Evolutionary conservation across 2,797 vertebrate species (phyloP).

Genomic region (Champsocephalus gunnari): DNA sequence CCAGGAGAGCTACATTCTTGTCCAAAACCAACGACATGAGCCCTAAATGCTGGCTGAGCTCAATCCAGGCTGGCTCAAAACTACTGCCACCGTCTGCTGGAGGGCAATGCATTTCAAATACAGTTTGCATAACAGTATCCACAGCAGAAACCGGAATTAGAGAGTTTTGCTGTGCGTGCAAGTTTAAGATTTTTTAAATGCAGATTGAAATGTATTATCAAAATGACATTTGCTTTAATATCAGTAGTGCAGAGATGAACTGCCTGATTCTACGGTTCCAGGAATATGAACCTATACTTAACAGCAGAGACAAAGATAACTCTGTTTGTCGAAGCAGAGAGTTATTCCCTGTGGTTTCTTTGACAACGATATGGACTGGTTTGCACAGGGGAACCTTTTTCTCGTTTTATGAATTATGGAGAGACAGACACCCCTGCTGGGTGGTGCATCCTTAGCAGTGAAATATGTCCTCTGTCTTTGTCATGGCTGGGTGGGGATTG

Average conservation of each 20-base stretch:
- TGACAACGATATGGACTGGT: slow-evolving; percentile 68
- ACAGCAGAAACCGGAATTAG: slow-evolving; percentile 41
- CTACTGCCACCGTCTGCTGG: slow-evolving; percentile 61
- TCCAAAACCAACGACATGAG: slow-evolving; percentile 69
- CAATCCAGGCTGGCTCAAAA: slow-evolving; percentile 47
- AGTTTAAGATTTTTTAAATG: slow-evolving; percentile 28
- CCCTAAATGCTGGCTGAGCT: slow-evolving; percentile 59
- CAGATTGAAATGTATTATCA: slow-evolving; percentile 11
- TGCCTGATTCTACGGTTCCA: slow-evolving; percentile 4
- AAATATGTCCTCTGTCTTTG: slow-evolving; percentile 88
- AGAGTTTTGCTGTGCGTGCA: slow-evolving; percentile 11
- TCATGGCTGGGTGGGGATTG: slow-evolving; percentile 78
- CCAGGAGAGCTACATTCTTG: slow-evolving; percentile 24
- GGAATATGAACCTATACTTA: slow-evolving; percentile 34
- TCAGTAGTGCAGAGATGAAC: background rate
- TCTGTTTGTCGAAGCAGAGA: slow-evolving; percentile 45
- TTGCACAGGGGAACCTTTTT: slow-evolving; percentile 71
- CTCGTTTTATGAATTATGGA: slow-evolving; percentile 84
- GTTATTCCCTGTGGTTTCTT: slow-evolving; percentile 60
- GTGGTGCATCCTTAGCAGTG: slow-evolving; percentile 86
- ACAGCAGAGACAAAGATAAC: slow-evolving; percentile 36
- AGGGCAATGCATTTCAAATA: slow-evolving; percentile 50
- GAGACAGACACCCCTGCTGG: slow-evolving; percentile 76
- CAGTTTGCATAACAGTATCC: slow-evolving; percentile 42
- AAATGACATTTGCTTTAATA: slow-evolving; percentile 28